Conservation (phyloP, 2,888 invertebrate species). For the Tetragonula carbonaria region DNA sequence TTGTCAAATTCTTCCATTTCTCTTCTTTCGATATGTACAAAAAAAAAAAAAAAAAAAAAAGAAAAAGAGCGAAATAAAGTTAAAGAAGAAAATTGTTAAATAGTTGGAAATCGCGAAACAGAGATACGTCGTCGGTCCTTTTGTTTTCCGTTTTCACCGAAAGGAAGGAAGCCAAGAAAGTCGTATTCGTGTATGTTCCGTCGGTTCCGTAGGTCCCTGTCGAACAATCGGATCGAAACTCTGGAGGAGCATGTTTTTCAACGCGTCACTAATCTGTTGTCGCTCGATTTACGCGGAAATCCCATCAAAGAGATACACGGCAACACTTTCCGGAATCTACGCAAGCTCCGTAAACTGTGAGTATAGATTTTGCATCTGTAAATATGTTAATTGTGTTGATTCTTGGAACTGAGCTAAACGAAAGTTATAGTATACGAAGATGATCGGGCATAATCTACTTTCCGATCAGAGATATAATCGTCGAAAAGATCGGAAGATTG, state of each 20-base stretch:
- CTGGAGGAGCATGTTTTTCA: conserved; percentile 90
- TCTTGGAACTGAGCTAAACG: too few species aligned
- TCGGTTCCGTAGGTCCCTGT: conserved; percentile 88
- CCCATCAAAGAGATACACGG: conserved; percentile 78
- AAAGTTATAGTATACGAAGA: too few species aligned
- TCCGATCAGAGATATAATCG: too few species aligned
- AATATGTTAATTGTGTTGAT: not conserved
- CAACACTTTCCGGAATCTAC: conserved; percentile 86
- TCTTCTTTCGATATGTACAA: not conserved
- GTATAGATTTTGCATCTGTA: conserved; percentile 80
- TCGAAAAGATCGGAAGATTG: too few species aligned
- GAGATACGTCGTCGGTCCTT: conserved; percentile 3
- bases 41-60: not conserved
- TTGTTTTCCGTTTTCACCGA: conserved; percentile 25
- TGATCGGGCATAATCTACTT: too few species aligned
- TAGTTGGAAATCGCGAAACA: conserved; percentile 8
- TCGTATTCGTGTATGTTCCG: conserved; percentile 55
- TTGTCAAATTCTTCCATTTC: not conserved
- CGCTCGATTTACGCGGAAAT: conserved; percentile 91
- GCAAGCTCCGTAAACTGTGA: conserved; percentile 92
- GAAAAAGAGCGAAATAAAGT: not conserved
- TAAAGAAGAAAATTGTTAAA: not conserved
- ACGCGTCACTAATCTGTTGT: conserved; percentile 88
- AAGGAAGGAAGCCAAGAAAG: conserved; percentile 38
- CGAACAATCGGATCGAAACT: conserved; percentile 92